Percentiles rank a stretch among this genome's conserved stretches.
Evolutionary conservation across 2,888 invertebrate species (phyloP).

Genomic region (Acleris cristana): DNA sequence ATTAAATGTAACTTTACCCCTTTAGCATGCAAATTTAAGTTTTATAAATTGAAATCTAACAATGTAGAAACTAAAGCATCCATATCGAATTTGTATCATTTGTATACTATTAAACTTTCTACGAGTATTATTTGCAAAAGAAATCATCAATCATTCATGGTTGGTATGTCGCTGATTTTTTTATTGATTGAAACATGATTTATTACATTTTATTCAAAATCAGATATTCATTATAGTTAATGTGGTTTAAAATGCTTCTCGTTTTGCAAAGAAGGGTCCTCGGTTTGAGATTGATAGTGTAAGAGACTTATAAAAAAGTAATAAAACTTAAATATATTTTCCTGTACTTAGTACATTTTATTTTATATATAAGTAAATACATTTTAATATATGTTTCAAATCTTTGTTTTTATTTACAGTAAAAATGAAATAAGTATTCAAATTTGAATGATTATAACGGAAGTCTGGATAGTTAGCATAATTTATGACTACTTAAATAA

Average conservation of each 20-base stretch:
- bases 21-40: conserved; percentile 19
- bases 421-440: too few relatives aligned
- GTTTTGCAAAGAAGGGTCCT: not conserved
- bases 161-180: conserved; percentile 7
- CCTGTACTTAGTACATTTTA: too few relatives aligned
- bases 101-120: conserved; percentile 10
- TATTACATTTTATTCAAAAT: not conserved
- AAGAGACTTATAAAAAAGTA: too few relatives aligned
- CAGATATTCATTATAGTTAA: not conserved
- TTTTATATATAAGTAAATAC: too few relatives aligned
- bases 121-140: conserved; percentile 3
- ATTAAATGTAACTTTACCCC: conserved; percentile 18
- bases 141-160: conserved; percentile 23
- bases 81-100: conserved; percentile 29
- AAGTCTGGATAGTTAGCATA: too few relatives aligned
- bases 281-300: too few relatives aligned
- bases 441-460: too few relatives aligned
- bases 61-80: conserved; percentile 28
- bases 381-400: too few relatives aligned
- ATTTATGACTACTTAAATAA: too few relatives aligned
- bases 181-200: conserved; percentile 18
- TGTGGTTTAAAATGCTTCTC: not conserved
- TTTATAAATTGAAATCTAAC: conserved; percentile 14
- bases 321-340: too few relatives aligned
- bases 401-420: too few relatives aligned